phyloP scores from a whole-genome alignment of 2,888 invertebrate genomes.

The Tenthredo distinguenda region DNA sequence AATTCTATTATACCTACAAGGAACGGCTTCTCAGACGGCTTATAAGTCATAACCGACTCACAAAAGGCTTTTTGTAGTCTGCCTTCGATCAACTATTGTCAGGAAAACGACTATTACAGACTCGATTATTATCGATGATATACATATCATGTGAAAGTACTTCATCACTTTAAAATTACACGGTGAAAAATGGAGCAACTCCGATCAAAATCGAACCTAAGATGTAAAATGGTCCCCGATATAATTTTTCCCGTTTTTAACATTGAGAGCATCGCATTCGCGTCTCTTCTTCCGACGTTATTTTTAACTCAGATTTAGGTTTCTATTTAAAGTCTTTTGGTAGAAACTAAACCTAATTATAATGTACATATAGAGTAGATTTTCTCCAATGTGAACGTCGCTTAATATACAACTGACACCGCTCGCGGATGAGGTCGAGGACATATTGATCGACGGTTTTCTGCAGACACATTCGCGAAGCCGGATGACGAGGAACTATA shows the following conservation, averaged over 20 bases:
- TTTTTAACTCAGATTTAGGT: background rate
- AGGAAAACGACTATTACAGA: background rate
- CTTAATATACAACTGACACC: slow-evolving; percentile 7
- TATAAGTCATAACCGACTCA: slow-evolving; percentile 17
- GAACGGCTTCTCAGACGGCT: slow-evolving; percentile 40
- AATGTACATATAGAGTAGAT: background rate
- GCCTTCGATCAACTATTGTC: background rate
- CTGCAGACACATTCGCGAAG: slow-evolving; percentile 33
- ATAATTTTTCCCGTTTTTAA: background rate
- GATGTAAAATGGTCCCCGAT: background rate
- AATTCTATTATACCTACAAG: slow-evolving; percentile 32
- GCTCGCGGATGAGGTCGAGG: slow-evolving; percentile 53
- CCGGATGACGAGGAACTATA: slow-evolving; percentile 34
- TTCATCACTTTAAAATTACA: background rate
- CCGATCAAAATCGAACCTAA: background rate
- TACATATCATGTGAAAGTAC: background rate
- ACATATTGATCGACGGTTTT: slow-evolving; percentile 56
- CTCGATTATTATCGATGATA: background rate
- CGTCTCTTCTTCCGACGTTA: background rate
- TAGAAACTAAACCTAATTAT: background rate
- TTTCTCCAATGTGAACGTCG: background rate
- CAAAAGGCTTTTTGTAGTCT: background rate
- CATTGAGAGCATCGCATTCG: background rate
- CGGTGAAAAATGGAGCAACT: background rate
- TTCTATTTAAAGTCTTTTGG: background rate